phyloP scores from a whole-genome alignment of 2,797 vertebrate species.

The Orientallactaga sibirica region DNA sequence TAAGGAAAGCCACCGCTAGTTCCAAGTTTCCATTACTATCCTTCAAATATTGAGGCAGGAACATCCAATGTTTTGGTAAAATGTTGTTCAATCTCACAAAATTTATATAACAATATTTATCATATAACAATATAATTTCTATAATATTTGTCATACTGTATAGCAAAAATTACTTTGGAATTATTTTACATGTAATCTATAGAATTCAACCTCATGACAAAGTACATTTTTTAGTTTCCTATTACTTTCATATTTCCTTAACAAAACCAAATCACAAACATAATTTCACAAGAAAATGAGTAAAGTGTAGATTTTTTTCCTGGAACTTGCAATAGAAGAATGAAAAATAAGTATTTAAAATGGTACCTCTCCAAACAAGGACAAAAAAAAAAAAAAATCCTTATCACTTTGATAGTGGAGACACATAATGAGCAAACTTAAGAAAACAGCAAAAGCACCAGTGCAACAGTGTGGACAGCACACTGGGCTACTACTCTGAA shows the following conservation, averaged over 20 bases:
- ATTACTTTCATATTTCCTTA: slow-evolving; percentile 41
- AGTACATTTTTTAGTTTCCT: slow-evolving; percentile 18
- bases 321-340: neutral
- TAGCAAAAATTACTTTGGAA: slow-evolving; percentile 48
- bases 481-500: neutral
- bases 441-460: neutral
- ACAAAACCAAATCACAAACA: slow-evolving; percentile 29
- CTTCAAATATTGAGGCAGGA: slow-evolving; percentile 87
- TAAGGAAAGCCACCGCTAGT: slow-evolving; percentile 96
- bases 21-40: slow-evolving; percentile 98
- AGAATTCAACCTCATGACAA: slow-evolving; percentile 11
- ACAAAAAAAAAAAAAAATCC: neutral
- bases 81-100: slow-evolving; percentile 2
- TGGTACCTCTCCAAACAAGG: slow-evolving; percentile 17
- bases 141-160: neutral
- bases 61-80: slow-evolving; percentile 65
- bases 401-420: neutral
- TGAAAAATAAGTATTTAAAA: slow-evolving; percentile 34
- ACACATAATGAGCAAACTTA: neutral
- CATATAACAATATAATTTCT: neutral
- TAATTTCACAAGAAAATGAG: slow-evolving; percentile 39
- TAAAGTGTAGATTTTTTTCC: slow-evolving; percentile 10
- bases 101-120: neutral
- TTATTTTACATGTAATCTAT: neutral
- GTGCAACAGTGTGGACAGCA: neutral